Conservation (phyloP, 2,888 invertebrate species). For the Pyrrhia umbra region DNA sequence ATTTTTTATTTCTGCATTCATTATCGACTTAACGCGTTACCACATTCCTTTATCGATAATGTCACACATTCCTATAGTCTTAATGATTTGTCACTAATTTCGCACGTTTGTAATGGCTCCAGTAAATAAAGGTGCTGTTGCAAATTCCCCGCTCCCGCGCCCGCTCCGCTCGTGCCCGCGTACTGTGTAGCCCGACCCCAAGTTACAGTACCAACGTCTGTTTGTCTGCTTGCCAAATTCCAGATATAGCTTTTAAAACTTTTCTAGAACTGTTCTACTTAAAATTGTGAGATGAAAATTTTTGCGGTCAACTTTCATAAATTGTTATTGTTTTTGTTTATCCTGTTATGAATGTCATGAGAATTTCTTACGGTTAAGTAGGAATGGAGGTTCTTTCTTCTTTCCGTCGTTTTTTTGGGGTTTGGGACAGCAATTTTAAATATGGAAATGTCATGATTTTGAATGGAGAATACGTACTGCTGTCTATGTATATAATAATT, state of each 20-base stretch:
- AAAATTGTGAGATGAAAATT: conserved; percentile 11
- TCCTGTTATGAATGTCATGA: conserved; percentile 3
- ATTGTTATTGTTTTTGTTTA: conserved; percentile 22
- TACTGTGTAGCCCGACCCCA: not conserved
- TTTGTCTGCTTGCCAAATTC: conserved; percentile 41
- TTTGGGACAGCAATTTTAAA: not conserved
- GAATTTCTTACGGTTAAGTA: not conserved
- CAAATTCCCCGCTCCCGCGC: not conserved
- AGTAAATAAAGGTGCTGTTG: too few relatives aligned
- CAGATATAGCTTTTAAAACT: conserved; percentile 41
- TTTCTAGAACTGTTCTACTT: conserved; percentile 38
- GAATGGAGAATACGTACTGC: too few relatives aligned
- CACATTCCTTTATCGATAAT: too few relatives aligned
- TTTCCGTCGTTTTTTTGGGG: not conserved
- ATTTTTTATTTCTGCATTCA: too few relatives aligned
- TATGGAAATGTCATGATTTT: conserved; percentile 1
- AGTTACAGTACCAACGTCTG: conserved; percentile 26
- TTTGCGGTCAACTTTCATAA: conserved; percentile 20
- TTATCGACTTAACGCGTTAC: too few relatives aligned
- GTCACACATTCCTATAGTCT: too few relatives aligned
- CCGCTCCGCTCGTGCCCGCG: not conserved
- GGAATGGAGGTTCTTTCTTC: not conserved
- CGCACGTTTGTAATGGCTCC: too few relatives aligned
- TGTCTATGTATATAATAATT: too few relatives aligned
- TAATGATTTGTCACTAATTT: too few relatives aligned